phyloP scores from a whole-genome alignment of 2,888 invertebrate species.

The Ophion obscuratus region DNA sequence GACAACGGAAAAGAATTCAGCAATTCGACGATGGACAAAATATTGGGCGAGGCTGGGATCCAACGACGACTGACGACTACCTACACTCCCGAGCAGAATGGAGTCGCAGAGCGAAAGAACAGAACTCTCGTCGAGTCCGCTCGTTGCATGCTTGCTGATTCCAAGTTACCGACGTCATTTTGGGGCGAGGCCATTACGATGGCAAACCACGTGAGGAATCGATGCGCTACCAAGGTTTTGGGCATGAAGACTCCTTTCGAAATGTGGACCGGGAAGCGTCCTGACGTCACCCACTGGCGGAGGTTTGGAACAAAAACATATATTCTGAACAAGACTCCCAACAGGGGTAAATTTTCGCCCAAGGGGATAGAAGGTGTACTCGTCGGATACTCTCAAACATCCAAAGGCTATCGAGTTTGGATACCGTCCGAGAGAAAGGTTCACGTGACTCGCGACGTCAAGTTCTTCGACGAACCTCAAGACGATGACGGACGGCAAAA shows the following conservation, averaged over 20 bases:
- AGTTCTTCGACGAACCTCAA: neutral
- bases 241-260: constrained; percentile 30
- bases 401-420: constrained; percentile 48
- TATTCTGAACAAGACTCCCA: constrained; percentile 18
- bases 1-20: no score
- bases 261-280: neutral
- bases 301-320: constrained; percentile 15
- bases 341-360: constrained; percentile 36
- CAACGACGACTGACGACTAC: no score
- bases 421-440: constrained; percentile 1
- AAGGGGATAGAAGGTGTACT: constrained; percentile 36
- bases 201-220: constrained; percentile 58
- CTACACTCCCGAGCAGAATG: constrained; percentile 70
- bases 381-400: constrained; percentile 37
- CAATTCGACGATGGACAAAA: no score
- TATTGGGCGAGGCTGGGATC: no score
- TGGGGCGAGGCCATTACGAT: constrained; percentile 62
- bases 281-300: neutral
- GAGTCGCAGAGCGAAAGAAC: constrained; percentile 73
- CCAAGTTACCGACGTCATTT: constrained; percentile 64
- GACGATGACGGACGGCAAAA: no score
- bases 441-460: constrained; percentile 38
- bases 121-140: constrained; percentile 73
- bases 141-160: constrained; percentile 70
- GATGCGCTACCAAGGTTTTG: constrained; percentile 34